These are phyloP conservation scores for Diachasmimorpha longicaudata DNA, from an alignment of 1,140 invertebrate genomes.

Conservation along the genomic window DNA sequence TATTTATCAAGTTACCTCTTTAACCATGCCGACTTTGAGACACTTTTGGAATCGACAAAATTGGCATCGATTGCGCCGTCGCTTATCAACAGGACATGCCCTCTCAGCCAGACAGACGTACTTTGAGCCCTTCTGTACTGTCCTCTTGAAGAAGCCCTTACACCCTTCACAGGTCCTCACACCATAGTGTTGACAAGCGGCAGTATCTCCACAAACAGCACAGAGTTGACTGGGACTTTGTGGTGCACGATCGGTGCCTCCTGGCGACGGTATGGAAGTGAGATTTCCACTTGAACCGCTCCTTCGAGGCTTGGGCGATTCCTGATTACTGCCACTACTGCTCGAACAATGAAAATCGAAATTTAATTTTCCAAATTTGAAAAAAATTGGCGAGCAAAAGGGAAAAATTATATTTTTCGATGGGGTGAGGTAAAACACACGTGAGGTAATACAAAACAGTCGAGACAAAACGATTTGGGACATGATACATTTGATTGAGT, in stretches of 20 bases:
- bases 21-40: slow-evolving; percentile 97
- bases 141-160: slow-evolving; percentile 95
- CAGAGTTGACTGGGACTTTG: slow-evolving; percentile 87
- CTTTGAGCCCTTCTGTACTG: slow-evolving; percentile 98
- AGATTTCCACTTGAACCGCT: slow-evolving; percentile 39
- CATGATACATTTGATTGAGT: too few species aligned
- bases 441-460: too few species aligned
- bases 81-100: slow-evolving; percentile 98
- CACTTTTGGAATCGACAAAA: slow-evolving; percentile 99
- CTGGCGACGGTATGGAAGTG: slow-evolving; percentile 49
- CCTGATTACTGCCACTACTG: slow-evolving; percentile 54
- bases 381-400: not conserved
- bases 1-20: slow-evolving; percentile 74
- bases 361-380: not conserved
- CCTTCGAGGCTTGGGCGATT: slow-evolving; percentile 59
- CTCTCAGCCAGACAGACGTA: slow-evolving; percentile 98
- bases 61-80: slow-evolving; percentile 95
- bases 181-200: slow-evolving; percentile 98
- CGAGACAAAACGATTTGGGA: too few species aligned
- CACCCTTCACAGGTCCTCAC: slow-evolving; percentile 98
- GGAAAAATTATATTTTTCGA: too few species aligned
- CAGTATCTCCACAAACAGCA: slow-evolving; percentile 97
- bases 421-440: too few species aligned
- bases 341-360: not conserved
- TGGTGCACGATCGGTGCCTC: slow-evolving; percentile 66